Evolutionary conservation across 2,888 invertebrate genomes (phyloP), one percentile per base, ranked within the genome.

Genomic region (Trissolcus brochymenae): DNA sequence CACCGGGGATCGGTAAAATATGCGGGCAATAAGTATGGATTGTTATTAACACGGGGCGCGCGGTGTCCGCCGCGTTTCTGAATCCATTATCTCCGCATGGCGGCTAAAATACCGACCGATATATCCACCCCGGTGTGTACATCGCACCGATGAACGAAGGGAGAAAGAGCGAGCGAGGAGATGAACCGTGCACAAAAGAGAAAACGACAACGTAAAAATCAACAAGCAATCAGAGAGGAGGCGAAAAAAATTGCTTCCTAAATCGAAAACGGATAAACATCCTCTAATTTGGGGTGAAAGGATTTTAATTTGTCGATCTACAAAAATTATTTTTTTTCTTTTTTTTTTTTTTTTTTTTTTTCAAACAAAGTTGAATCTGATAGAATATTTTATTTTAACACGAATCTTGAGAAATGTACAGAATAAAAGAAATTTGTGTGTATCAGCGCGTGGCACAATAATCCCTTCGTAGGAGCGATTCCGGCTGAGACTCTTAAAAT

Each of bases 11-110:
- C 89, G 87, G 89, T 89, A 89, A 89, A 89, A 89, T 89, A 89
- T 89, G 89, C 89, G 86, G 87, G 89, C 89, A 89, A 89, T 89
- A 89, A 89, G 89, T 89, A 89, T 89, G 88, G 89, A 89, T 89
- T 89, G 89, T 89, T 89, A 89, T 89, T 89, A 89, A 89, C 89
- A 89, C 89, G 86, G 88, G 87, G 88, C 87, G 87, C 86, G 85
- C 86, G 86, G 87, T 88, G 88, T 88, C 88, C 88, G 87, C 87
- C 87, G 87, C 88, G 87, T 86, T 89, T 88, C 89, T 89, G 89
- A 89, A 89, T 89, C 89, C 89, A 89, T 89, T 89, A 89, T 88
- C 87, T 88, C 89, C 85, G 89, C 88, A 89, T 89, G 89, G 89
- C 86, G 89, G 88, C 87, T 89, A 87, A 89, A 89, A 89, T 89